Conservation (phyloP, 2,797 vertebrate genomes). For the Manis javanica region DNA sequence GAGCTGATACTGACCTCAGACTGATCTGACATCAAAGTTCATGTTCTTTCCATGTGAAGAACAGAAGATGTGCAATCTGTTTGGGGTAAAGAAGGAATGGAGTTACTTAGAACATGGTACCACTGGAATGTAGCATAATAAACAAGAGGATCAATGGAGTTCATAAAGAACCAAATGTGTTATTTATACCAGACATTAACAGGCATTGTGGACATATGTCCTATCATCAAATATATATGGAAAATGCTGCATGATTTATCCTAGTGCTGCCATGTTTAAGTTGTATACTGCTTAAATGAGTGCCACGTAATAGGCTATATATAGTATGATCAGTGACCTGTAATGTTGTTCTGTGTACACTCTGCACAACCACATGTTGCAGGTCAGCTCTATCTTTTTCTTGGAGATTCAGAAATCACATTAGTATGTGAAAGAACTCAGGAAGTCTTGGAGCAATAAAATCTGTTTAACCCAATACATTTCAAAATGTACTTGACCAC, state of each 20-base stretch:
- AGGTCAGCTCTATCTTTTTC: neutral
- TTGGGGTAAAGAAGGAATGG: neutral
- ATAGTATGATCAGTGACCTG: neutral
- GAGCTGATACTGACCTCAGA: neutral
- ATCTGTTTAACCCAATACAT: neutral
- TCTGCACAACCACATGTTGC: neutral
- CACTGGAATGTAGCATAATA: neutral
- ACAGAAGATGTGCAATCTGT: neutral
- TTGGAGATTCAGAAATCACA: neutral
- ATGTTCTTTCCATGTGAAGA: conserved; percentile 22
- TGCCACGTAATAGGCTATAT: neutral
- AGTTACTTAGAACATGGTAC: neutral
- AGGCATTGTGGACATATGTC: neutral
- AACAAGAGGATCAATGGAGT: neutral
- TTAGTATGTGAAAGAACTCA: conserved; percentile 8
- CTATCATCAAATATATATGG: neutral
- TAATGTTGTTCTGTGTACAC: neutral
- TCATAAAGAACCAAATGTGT: neutral
- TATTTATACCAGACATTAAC: neutral
- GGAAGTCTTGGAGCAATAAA: conserved; percentile 19
- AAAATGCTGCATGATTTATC: neutral
- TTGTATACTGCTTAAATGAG: neutral
- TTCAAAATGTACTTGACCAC: neutral
- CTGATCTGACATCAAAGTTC: neutral
- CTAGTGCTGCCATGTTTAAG: neutral